phyloP scores from a whole-genome alignment of 2,888 invertebrate genomes.

The Trichogramma dendrolimi region DNA sequence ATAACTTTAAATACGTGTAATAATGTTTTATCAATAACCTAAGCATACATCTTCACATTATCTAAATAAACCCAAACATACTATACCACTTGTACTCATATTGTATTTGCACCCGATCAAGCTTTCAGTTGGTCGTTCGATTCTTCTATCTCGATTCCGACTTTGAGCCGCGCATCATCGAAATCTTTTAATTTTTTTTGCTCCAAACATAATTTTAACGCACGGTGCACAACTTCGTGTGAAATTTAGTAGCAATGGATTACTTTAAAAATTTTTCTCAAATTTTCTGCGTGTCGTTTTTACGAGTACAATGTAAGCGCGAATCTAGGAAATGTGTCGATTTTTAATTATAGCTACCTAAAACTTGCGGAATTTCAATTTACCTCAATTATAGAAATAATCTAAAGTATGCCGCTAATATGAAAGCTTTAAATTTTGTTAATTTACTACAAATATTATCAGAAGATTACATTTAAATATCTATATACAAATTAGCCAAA shows the following conservation, averaged over 20 bases:
- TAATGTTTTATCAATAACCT: conserved; percentile 45
- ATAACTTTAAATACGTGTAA: conserved; percentile 37
- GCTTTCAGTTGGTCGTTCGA: no score
- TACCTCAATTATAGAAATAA: conserved; percentile 16
- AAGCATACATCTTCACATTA: conserved; percentile 36
- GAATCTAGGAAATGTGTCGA: conserved; percentile 25
- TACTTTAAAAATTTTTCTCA: no score
- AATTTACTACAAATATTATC: conserved; percentile 17
- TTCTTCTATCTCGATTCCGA: no score
- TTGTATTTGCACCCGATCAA: no score
- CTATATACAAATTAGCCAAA: conserved; percentile 25
- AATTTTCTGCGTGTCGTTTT: no score
- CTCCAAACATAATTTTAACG: no score
- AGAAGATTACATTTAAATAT: conserved; percentile 12
- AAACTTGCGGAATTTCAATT: not conserved
- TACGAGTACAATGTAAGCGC: no score
- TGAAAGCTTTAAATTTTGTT: conserved; percentile 22
- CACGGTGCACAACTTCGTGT: no score
- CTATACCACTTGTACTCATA: no score
- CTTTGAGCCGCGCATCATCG: no score
- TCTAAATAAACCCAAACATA: conserved; percentile 8
- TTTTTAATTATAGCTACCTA: conserved; percentile 4
- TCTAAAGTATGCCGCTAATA: conserved; percentile 14
- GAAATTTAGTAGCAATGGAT: no score
- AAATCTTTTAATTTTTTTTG: no score